Conservation (phyloP, 2,888 invertebrate species). For the Lamellibrachia satsuma region DNA sequence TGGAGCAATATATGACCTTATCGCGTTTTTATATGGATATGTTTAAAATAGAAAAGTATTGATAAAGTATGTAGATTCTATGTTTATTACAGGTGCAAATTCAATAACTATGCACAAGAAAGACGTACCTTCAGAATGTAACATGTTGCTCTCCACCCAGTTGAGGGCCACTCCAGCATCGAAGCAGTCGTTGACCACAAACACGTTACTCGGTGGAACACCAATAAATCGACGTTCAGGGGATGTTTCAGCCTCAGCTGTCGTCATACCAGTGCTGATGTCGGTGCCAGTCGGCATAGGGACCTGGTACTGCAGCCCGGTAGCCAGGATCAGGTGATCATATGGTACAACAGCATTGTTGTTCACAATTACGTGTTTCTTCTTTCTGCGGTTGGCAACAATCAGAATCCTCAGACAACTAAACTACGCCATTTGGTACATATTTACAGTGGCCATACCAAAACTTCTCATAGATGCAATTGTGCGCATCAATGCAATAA, state of each 20-base stretch:
- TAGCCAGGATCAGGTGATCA: slow-evolving; percentile 63
- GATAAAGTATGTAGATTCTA: too few species aligned
- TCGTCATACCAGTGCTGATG: slow-evolving; percentile 34
- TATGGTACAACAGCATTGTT: slow-evolving; percentile 59
- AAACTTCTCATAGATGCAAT: too few species aligned
- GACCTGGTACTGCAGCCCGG: slow-evolving; percentile 62
- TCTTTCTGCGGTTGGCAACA: slow-evolving; percentile 47
- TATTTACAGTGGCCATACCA: too few species aligned
- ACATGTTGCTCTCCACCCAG: slow-evolving; percentile 55
- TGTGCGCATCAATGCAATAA: too few species aligned
- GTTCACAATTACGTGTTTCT: slow-evolving; percentile 61
- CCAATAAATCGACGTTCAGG: background rate
- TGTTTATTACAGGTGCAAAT: too few species aligned
- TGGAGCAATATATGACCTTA: too few species aligned
- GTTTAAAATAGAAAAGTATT: too few species aligned
- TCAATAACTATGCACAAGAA: background rate
- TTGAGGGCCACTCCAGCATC: slow-evolving; percentile 60
- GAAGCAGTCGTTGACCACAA: slow-evolving; percentile 61
- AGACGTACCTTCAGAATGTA: slow-evolving; percentile 32
- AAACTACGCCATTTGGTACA: too few species aligned
- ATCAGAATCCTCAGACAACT: background rate
- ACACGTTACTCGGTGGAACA: slow-evolving; percentile 56
- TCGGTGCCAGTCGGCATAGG: slow-evolving; percentile 58
- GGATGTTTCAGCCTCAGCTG: background rate
- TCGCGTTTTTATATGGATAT: too few species aligned